Conservation (phyloP, 2,888 invertebrate genomes). For the Dicyrtoma fusca region DNA sequence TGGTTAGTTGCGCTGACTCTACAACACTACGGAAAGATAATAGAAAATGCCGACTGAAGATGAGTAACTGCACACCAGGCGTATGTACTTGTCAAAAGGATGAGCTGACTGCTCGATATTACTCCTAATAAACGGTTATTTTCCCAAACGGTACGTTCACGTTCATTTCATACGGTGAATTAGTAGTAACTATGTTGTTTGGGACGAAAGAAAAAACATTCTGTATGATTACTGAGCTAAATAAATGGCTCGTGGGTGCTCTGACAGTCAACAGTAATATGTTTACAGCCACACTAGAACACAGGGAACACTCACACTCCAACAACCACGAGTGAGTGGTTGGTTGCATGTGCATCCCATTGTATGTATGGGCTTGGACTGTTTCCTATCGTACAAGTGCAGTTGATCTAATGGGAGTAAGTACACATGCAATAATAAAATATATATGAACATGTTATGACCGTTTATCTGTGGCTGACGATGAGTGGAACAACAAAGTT, state of each 20-base stretch:
- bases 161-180: neutral
- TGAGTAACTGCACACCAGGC: slow-evolving; percentile 1
- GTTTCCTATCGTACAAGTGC: neutral
- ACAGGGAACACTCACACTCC: too few relatives aligned
- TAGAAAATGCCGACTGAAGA: slow-evolving; percentile 26
- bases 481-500: slow-evolving; percentile 25
- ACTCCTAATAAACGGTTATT: slow-evolving; percentile 23
- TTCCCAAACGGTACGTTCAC: slow-evolving; percentile 2
- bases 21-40: neutral
- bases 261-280: slow-evolving; percentile 9
- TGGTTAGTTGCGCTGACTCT: too few relatives aligned
- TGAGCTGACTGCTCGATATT: neutral
- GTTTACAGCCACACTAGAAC: too few relatives aligned
- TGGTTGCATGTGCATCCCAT: too few relatives aligned
- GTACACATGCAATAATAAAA: slow-evolving; percentile 2
- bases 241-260: slow-evolving; percentile 31
- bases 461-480: slow-evolving; percentile 34
- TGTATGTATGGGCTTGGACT: neutral
- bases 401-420: neutral
- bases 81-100: neutral
- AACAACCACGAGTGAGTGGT: too few relatives aligned
- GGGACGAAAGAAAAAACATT: slow-evolving; percentile 18
- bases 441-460: slow-evolving; percentile 16
- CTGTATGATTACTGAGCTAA: neutral
- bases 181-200: slow-evolving; percentile 6